Conservation (phyloP, 2,113 vertebrate species). For the Pelvicachromis taeniatus region DNA sequence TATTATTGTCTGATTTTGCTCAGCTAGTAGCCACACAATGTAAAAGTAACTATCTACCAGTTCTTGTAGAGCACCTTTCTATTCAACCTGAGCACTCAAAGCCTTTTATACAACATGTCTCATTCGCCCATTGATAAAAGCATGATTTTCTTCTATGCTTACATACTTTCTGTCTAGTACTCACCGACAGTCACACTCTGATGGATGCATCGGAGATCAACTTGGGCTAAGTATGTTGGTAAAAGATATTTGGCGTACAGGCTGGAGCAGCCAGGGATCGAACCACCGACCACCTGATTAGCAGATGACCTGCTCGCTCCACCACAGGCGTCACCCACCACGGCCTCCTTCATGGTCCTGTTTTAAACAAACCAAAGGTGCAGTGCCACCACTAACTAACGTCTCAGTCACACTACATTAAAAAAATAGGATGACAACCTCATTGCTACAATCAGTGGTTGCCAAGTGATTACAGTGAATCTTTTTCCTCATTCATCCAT, state of each 20-base stretch:
- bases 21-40: background rate
- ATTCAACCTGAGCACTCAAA: background rate
- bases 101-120: background rate
- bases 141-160: accelerated
- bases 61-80: background rate
- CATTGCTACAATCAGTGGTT: background rate
- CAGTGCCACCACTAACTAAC: background rate
- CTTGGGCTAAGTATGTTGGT: background rate
- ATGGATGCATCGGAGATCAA: background rate
- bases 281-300: background rate
- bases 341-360: too few relatives aligned
- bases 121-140: background rate
- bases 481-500: background rate
- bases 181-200: background rate
- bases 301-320: background rate
- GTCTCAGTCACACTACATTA: background rate
- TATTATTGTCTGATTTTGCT: background rate
- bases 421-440: background rate
- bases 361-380: too few relatives aligned
- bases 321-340: background rate
- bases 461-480: background rate
- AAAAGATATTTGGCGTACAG: background rate
- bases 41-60: background rate
- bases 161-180: background rate
- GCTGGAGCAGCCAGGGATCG: background rate